A percentile compares a stretch with the other conserved stretches of the same genome.
Conservation (phyloP, 2,888 invertebrate species). For the Nomada ferruginata region DNA sequence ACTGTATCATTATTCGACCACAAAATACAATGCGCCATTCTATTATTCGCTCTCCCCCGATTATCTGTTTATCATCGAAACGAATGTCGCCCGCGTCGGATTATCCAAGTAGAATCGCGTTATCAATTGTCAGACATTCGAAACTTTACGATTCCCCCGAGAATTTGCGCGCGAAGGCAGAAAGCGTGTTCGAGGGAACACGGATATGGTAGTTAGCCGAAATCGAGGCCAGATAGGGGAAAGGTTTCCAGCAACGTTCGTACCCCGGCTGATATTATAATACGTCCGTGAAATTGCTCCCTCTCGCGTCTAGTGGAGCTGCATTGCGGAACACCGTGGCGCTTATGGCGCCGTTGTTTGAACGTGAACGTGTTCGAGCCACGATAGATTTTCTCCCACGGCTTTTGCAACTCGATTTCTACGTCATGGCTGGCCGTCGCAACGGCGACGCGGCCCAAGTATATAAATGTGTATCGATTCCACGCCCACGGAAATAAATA, state of each 20-base stretch:
- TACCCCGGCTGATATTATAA: constrained; percentile 1
- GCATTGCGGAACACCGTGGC: constrained; percentile 20
- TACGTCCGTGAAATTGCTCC: constrained; percentile 4
- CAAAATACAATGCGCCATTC: background rate
- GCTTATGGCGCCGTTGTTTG: background rate
- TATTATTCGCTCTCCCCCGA: background rate
- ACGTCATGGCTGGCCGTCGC: constrained; percentile 38
- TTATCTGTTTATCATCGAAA: background rate
- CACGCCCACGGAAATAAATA: constrained; percentile 45
- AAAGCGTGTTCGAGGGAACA: background rate
- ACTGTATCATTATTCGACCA: too few species aligned
- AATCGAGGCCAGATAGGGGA: constrained; percentile 23
- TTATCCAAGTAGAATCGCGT: too few species aligned
- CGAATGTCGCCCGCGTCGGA: background rate
- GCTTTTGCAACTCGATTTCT: constrained; percentile 32
- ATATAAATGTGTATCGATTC: constrained; percentile 66
- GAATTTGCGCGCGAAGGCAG: background rate
- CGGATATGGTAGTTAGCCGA: constrained; percentile 1
- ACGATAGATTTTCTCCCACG: constrained; percentile 33
- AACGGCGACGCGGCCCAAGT: constrained; percentile 14
- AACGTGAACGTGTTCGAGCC: background rate
- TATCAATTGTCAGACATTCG: background rate
- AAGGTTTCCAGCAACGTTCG: constrained; percentile 2
- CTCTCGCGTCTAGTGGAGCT: constrained; percentile 5
- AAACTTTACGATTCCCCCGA: background rate